Conservation (phyloP, 2,797 vertebrate genomes). For the Anas capensis region DNA sequence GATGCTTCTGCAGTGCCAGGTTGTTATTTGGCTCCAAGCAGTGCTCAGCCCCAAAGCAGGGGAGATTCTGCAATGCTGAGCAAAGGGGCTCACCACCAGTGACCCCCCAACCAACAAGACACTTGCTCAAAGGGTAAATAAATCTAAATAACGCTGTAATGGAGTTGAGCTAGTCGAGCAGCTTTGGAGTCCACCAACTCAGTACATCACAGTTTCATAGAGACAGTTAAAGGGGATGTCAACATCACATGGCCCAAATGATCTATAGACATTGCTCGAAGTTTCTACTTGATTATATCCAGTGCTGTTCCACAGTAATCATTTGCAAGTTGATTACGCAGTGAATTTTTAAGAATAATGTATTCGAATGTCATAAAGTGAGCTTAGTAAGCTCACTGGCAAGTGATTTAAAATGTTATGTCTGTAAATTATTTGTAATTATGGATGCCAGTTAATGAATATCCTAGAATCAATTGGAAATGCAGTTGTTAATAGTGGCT, state of each 20-base stretch:
- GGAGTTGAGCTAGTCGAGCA: not conserved
- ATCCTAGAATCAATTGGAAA: conserved; percentile 58
- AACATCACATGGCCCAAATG: not conserved
- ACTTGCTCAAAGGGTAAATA: not conserved
- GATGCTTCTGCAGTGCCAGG: not conserved
- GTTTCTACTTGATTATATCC: conserved; percentile 10
- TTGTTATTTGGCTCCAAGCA: not conserved
- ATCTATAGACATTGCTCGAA: not conserved
- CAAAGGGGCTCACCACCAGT: not conserved
- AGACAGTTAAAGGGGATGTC: not conserved
- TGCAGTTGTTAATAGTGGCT: conserved; percentile 43
- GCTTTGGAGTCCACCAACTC: not conserved
- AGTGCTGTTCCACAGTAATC: conserved; percentile 1
- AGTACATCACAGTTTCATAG: not conserved
- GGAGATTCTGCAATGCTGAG: too few relatives aligned
- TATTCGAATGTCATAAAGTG: conserved; percentile 52
- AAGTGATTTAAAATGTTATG: conserved; percentile 61
- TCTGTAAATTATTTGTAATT: conserved; percentile 71
- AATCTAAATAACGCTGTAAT: not conserved
- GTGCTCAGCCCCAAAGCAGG: not conserved
- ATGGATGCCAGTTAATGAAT: conserved; percentile 61
- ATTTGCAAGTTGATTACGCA: conserved; percentile 51
- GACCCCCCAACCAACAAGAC: accelerated
- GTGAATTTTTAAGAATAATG: conserved; percentile 60
- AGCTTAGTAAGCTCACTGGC: conserved; percentile 44